Base-by-base conservation (phyloP, 2,797 vertebrate species). In the Sebastes reedi region DNA sequence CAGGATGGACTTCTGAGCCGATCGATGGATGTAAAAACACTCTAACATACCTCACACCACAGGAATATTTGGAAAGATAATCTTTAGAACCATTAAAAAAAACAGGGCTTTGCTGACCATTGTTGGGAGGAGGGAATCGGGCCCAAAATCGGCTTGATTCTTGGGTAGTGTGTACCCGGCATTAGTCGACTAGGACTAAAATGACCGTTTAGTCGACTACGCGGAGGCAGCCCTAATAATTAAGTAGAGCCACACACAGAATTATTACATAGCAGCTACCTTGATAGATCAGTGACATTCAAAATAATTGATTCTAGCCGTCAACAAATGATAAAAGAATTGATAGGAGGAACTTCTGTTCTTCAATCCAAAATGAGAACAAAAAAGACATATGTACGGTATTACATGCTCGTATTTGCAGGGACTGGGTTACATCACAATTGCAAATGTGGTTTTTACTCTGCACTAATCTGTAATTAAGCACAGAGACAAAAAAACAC, bases 391-490 rank as follows among this genome's bases (percentile, higher is more conserved):
- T 34, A 5, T 59, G 24, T 60, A 22, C 25, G 30, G 22, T 36
- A 12, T 62, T 27, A 18, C 5, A 50, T 9, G 25, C 7, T 30
- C 1, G 2, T 11, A 27, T 42, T 52, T 75, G 20, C 42, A 42
- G 55, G 10, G 30, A 39, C 29, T 8, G 22, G 46, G 4, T 62
- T 72, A 56, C 65, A 59, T 58, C 56, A 67, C 36, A 7, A 10
- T 55, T 52, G 46, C 46, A 71, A 39, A 62, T 73, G 14, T 36
- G n/a, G 13, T 77, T 75, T 75, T 77, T 36, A 62, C 27, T 64
- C 13, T 75, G 39, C 55, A 7, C 32, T 25, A 16, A 81, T 46
- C 42, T 72, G 20, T 85, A 85, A 85, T 93, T 82, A 83, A 65
- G 20, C 24, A 30, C 54, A 22, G 32, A 81, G 8, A 52, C 3